Percentiles rank a stretch among this genome's conserved stretches.
These are phyloP conservation scores for Eueremaeus valkanovi DNA, from an alignment of 2,888 invertebrate species.

Conservation along the genomic window DNA sequence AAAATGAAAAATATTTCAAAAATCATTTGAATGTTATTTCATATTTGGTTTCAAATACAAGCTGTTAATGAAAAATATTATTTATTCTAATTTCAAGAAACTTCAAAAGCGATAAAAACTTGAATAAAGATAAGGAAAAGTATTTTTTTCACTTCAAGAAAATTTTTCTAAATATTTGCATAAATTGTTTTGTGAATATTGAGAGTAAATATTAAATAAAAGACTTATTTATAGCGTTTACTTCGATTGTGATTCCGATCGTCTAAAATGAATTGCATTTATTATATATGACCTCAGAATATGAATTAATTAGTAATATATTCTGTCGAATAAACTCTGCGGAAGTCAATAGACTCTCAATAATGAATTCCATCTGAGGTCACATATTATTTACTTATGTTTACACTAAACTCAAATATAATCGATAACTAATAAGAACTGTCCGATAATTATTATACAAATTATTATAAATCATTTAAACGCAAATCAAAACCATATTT, in stretches of 20 bases:
- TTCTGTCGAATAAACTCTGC: constrained; percentile 26
- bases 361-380: constrained; percentile 16
- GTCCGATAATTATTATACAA: neutral
- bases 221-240: neutral
- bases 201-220: neutral
- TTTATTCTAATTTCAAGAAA: too few species aligned
- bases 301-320: constrained; percentile 28
- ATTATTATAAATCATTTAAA: neutral
- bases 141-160: neutral
- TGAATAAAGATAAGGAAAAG: neutral
- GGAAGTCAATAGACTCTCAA: constrained; percentile 32
- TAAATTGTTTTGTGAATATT: neutral
- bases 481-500: too few species aligned
- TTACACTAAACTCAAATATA: neutral
- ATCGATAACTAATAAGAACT: neutral
- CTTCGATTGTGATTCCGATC: neutral
- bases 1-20: too few species aligned
- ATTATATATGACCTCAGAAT: constrained; percentile 4
- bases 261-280: constrained; percentile 1
- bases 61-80: too few species aligned
- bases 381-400: neutral
- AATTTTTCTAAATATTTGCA: neutral
- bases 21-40: too few species aligned
- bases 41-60: too few species aligned
- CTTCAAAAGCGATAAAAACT: too few species aligned